These are phyloP conservation scores for Linurgus olivaceus DNA, from an alignment of 2,797 vertebrate species.

Conservation along the genomic window DNA sequence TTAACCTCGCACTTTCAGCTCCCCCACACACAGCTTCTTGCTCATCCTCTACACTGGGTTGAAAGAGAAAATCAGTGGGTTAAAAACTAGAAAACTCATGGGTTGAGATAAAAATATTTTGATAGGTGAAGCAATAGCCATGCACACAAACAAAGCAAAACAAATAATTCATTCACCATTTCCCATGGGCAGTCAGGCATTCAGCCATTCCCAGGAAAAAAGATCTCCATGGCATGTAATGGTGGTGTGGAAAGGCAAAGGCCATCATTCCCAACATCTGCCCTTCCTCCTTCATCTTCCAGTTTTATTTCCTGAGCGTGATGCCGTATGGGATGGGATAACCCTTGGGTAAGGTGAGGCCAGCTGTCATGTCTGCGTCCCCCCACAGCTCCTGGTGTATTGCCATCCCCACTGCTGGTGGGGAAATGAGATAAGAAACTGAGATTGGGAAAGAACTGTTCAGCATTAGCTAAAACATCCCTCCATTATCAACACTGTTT, in stretches of 20 bases:
- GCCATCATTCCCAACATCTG: rapidly evolving
- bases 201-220: background rate
- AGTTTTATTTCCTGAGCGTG: background rate
- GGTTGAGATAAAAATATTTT: background rate
- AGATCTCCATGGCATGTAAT: rapidly evolving
- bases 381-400: background rate
- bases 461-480: background rate
- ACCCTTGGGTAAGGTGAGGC: background rate
- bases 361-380: background rate
- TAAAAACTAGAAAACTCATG: background rate
- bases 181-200: background rate
- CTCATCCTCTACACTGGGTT: background rate
- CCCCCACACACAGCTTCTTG: rapidly evolving
- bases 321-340: background rate
- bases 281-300: background rate
- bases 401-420: rapidly evolving
- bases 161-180: background rate
- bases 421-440: background rate
- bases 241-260: background rate
- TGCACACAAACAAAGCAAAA: rapidly evolving
- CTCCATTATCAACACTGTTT: background rate
- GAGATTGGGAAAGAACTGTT: background rate
- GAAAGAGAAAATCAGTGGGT: background rate
- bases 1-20: background rate
- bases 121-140: background rate